Base-by-base conservation (phyloP, 2,113 vertebrate genomes). In the Triplophysa rosa region DNA sequence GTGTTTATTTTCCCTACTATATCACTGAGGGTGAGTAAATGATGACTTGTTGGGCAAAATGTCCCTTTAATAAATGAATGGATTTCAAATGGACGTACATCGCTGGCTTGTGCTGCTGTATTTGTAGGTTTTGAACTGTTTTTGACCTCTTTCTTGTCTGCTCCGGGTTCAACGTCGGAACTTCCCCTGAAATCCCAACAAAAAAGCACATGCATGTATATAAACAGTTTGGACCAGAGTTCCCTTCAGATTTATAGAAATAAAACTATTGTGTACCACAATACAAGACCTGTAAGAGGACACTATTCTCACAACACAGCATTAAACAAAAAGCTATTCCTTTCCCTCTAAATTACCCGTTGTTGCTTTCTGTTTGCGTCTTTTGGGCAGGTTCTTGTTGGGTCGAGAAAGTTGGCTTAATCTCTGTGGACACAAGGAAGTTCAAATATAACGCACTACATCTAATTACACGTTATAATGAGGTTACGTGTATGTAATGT, bases 21-120 rank as follows among this genome's bases (percentile, higher is more conserved):
- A n/a, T n/a, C n/a, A n/a, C 6, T 37, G 5, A 37, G 33, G 33
- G 33, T 37, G 33, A 37, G 33, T 37, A 37, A 7, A 37, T 3
- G 6, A 37, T 37, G 33, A 7, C 5, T 37, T 37, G 7, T 37
- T 6, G 33, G 5, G 7, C 1, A 1, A 37, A 37, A 6, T 37
- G 5, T 37, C 33, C 33, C 33, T 37, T 45, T 40, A 5, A 64
- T 11, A 64, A 9, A 64, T 4, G 12, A 54, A 17, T 54, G 9
- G n/a, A 58, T 8, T 21, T 58, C 7, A 58, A 58, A 10, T 10
- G 2, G 24, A 93, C 95, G 96, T 90, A 98, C 97, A 85, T 94
- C 95, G 64, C 93, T 90, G 64, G 95, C 90, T 84, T 96, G 95
- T 85, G 89, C 88, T 82, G 92, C 93, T 92, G 95, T 95, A 79